Evolutionary conservation across 2,113 vertebrate genomes (phyloP).

Genomic region (Petrocephalus microphthalmus): DNA sequence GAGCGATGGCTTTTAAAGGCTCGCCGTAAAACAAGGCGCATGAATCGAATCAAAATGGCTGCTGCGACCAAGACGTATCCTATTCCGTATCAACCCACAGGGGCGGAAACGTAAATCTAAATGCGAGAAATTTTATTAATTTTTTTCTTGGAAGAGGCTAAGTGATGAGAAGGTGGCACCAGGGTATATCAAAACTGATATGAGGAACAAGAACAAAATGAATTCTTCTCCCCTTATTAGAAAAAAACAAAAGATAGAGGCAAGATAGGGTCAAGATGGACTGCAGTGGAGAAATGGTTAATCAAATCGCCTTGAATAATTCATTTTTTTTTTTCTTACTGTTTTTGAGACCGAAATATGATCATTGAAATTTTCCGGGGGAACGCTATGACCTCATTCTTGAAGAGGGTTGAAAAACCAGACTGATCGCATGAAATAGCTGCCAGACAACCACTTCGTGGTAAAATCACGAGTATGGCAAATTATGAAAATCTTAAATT

Average conservation of each 20-base stretch:
- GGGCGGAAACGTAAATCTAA: not conserved
- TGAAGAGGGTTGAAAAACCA: constrained; percentile 18
- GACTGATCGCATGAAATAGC: not conserved
- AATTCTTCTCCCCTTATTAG: constrained; percentile 52
- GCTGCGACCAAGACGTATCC: not conserved
- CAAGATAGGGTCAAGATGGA: constrained; percentile 35
- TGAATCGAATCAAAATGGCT: not conserved
- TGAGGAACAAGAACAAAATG: constrained; percentile 32
- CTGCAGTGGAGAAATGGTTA: not conserved
- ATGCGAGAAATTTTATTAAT: not conserved
- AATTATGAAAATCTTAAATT: not conserved
- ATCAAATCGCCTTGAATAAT: constrained; percentile 45
- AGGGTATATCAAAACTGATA: constrained; percentile 59
- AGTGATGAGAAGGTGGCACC: constrained; percentile 44
- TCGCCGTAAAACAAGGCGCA: not conserved
- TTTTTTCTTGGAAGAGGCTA: constrained; percentile 36
- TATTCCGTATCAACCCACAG: not conserved
- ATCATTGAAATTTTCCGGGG: constrained; percentile 34
- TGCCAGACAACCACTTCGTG: not conserved
- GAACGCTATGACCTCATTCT: not conserved
- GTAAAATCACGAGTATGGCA: not conserved
- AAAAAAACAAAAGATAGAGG: constrained; percentile 42
- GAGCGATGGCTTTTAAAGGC: not conserved
- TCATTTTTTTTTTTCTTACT: constrained; percentile 35
- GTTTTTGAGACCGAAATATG: constrained; percentile 35